phyloP scores from a whole-genome alignment of 1,140 invertebrate species.

The Ceratitis capitata region DNA sequence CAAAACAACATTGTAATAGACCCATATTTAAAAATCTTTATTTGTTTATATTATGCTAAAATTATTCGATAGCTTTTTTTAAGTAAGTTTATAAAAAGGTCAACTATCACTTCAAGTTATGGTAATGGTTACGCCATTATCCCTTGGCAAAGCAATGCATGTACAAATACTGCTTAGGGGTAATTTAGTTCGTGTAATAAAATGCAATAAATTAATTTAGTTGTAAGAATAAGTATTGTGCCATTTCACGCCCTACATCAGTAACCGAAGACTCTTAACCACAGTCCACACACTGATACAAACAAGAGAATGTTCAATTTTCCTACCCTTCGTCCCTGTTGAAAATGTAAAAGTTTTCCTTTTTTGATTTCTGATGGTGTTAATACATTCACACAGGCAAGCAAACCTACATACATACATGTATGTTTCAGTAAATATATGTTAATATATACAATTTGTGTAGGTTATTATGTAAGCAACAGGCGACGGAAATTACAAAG shows the following conservation, averaged over 20 bases:
- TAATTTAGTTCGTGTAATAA: background rate
- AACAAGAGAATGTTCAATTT: background rate
- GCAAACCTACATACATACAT: background rate
- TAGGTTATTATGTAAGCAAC: background rate
- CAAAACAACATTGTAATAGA: background rate
- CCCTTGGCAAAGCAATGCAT: background rate
- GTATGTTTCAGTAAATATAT: background rate
- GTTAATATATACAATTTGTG: slow-evolving; percentile 11
- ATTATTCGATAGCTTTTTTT: background rate
- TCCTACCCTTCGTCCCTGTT: background rate
- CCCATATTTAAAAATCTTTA: background rate
- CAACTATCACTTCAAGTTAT: background rate
- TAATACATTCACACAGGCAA: background rate
- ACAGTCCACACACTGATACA: background rate
- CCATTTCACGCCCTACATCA: background rate
- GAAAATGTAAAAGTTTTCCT: background rate
- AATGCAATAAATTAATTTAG: slow-evolving; percentile 30
- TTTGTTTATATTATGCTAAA: background rate
- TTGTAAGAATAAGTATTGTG: background rate
- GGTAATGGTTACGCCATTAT: background rate
- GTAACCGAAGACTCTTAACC: background rate
- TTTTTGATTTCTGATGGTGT: background rate
- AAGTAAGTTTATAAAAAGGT: background rate
- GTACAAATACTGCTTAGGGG: too few relatives aligned
- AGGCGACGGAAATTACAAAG: slow-evolving; percentile 15